A percentile compares a stretch with the other conserved stretches of the same genome.
phyloP scores from a whole-genome alignment of 2,113 vertebrate genomes.

The Chloropsis hardwickii region DNA sequence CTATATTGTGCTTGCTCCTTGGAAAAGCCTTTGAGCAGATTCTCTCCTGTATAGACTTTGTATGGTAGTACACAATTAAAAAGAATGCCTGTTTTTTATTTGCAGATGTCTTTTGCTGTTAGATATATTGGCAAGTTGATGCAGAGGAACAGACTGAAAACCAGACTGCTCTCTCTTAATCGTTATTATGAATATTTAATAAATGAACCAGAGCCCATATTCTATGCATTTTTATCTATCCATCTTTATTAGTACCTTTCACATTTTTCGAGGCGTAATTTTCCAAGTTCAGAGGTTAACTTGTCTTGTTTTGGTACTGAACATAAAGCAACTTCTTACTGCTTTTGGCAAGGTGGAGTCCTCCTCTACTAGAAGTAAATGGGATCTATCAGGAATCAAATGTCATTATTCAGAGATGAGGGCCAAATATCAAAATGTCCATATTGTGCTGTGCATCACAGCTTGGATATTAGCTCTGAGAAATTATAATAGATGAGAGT shows the following conservation, averaged over 20 bases:
- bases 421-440: not conserved
- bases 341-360: slow-evolving; percentile 1
- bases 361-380: not conserved
- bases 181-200: slow-evolving; percentile 24
- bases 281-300: slow-evolving; percentile 37
- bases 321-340: not conserved
- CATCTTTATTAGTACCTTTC: slow-evolving; percentile 18
- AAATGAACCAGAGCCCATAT: not conserved
- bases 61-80: not conserved
- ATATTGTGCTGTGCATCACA: not conserved
- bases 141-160: not conserved
- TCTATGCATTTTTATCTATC: slow-evolving; percentile 3
- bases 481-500: not conserved
- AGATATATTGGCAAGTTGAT: not conserved
- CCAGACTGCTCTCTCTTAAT: not conserved
- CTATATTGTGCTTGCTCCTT: not conserved
- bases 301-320: slow-evolving; percentile 32
- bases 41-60: not conserved
- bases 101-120: not conserved
- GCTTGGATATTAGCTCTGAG: not conserved
- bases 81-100: not conserved
- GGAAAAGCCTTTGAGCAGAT: not conserved
- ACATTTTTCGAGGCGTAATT: slow-evolving; percentile 22
- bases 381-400: not conserved
- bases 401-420: not conserved